Evolutionary conservation across 2,113 vertebrate species (phyloP), one percentile per base, ranked within the genome.

Genomic region (Delphinus delphis): DNA sequence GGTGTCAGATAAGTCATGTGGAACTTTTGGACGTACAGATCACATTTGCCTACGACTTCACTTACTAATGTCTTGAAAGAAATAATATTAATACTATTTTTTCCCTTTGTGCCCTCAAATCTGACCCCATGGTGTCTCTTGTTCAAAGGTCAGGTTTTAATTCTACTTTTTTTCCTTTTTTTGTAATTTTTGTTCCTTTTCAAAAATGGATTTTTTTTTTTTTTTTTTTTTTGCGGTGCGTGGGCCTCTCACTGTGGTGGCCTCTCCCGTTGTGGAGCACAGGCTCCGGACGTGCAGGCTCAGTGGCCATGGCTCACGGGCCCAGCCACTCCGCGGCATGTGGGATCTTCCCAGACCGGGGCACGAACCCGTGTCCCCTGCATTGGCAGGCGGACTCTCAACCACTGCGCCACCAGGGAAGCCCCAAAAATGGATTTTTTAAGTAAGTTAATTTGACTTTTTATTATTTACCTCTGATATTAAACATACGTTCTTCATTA

Each of bases 1-100:
- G n/a, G 31, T 41, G 26, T 12, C 92, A 55, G 47, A 33, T 47
- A 88, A 97, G 47, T 44, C 76, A 82, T 38, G 6, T 47, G 41
- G n/a, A 65, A 21, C 33, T 80, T 74, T 47, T 36, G 50, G 73
- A 97, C 15, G 83, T 28, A 47, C 20, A 44, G n/a, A 38, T 58
- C n/a, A 4, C 95, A 85, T 87, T 95, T 79, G 73, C 26, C 65
- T 93, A 44, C 28, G 79, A 97, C 53, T 97, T 97, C 71, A 90
- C 71, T 68, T 68, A 38, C 76, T 82, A 60, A 94, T 93, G 65
- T 55, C 28, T 76, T 93, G 12, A 23, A 88, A 89, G 38, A 73
- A 58, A 58, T 41, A 44, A 36, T 31, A 90, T 91, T 95, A 83
- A 90, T 62, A 18, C 70, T 73, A 31, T 90, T 96, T 97, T 89